Base-by-base conservation (phyloP, 2,113 vertebrate genomes). In the Datnioides undecimradiatus region DNA sequence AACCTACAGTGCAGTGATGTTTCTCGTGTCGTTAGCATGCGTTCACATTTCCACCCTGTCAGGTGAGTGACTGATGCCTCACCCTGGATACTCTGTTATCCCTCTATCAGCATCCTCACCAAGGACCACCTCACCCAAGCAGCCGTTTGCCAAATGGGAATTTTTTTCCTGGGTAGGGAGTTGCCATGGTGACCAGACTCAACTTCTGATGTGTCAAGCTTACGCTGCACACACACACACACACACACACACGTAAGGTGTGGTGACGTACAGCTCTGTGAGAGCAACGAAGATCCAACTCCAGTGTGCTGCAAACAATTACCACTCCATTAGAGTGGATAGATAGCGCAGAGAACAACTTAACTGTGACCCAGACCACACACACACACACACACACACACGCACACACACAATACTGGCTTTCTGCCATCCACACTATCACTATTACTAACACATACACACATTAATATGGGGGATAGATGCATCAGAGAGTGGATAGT, bases 141-240 rank as follows among this genome's bases (percentile, higher is more conserved):
- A 52, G 70, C 40, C 31, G 19, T 59, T 55, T 51, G 73, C 33
- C 66, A 72, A 76, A 62, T 45, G 60, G 27, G 46, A 74, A 71
- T n/a, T 25, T 45, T 45, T 34, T 69, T 73, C 38, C 60, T 54
- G 71, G 62, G 57, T 64, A 73, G 43, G 76, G 86, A 62, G 87
- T 88, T 86, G 80, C 87, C 80, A 88, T 86, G 83, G 77, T 63
- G 73, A 88, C 83, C 64, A 36, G 65, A 36, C 60, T 74, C 67
- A 81, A 82, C 49, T 82, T 75, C 38, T 71, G 45, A 74, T 40
- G 29, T 66, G 51, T 72, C 45, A 70, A 38, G 48, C 67, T 43
- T 36, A 17, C n/a, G 13, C 11, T 57, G 45, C 48, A 64, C 33
- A 76, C 8, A 63, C 45, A 58, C 16, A 46, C 59, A 64, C 55